Evolutionary conservation across 1,140 invertebrate species (phyloP).

Genomic region (Drosophila cardini): DNA sequence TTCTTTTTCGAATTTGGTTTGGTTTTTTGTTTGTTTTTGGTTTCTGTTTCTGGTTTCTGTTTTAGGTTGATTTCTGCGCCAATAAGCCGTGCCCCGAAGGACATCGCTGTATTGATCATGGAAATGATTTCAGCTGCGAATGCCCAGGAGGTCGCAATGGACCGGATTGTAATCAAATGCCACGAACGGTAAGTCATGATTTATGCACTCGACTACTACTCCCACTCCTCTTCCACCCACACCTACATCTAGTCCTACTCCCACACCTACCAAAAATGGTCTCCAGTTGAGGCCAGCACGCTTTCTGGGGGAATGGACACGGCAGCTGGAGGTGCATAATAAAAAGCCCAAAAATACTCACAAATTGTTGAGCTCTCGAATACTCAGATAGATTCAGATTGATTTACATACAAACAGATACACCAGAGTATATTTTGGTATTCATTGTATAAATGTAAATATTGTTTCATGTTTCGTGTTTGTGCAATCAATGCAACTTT

Average conservation of each 20-base stretch:
- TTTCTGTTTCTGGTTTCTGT: slow-evolving; percentile 35
- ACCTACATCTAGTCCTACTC: not conserved
- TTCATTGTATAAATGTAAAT: slow-evolving; percentile 21
- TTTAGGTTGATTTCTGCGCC: slow-evolving; percentile 89
- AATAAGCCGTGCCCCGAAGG: slow-evolving; percentile 89
- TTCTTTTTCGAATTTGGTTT: slow-evolving; percentile 4
- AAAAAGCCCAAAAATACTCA: slow-evolving; percentile 62
- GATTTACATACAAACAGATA: slow-evolving; percentile 14
- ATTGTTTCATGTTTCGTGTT: too few species aligned
- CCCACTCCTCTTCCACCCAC: not conserved
- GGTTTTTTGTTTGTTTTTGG: slow-evolving; percentile 11
- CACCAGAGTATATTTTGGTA: slow-evolving; percentile 1
- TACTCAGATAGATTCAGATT: not conserved
- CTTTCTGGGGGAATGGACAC: slow-evolving; percentile 6
- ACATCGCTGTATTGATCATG: slow-evolving; percentile 88
- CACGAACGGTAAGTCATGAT: slow-evolving; percentile 85
- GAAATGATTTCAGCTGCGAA: slow-evolving; percentile 90
- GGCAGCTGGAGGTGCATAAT: slow-evolving; percentile 42
- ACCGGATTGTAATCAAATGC: slow-evolving; percentile 87
- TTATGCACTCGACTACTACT: slow-evolving; percentile 67
- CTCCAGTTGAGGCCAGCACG: slow-evolving; percentile 21
- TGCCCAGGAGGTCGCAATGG: slow-evolving; percentile 90
- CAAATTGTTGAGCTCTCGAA: slow-evolving; percentile 61
- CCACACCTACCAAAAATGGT: not conserved
- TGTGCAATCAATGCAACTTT: slow-evolving; percentile 34